phyloP scores from a whole-genome alignment of 2,888 invertebrate species.

The Hypsopygia costalis region DNA sequence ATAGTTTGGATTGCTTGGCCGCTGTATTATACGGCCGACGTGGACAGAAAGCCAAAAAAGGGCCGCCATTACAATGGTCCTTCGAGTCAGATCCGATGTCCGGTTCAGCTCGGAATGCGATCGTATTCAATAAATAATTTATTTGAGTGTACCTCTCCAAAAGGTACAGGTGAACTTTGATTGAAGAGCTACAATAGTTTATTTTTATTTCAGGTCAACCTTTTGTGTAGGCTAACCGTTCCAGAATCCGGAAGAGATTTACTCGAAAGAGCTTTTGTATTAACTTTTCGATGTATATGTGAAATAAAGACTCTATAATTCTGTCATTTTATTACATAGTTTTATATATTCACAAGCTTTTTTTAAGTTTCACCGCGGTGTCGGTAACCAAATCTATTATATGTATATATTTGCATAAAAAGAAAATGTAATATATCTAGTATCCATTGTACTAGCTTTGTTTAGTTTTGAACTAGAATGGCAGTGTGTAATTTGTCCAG shows the following conservation, averaged over 20 bases:
- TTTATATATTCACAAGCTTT: no score
- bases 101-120: background rate
- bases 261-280: constrained; percentile 1
- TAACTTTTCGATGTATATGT: background rate
- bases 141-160: constrained; percentile 7
- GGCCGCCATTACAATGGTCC: constrained; percentile 39
- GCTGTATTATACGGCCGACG: constrained; percentile 16
- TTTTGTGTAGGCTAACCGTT: background rate
- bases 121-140: constrained; percentile 17
- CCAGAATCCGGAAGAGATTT: background rate
- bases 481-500: no score
- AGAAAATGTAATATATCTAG: no score
- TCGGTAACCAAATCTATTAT: no score
- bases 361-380: no score
- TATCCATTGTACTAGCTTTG: no score
- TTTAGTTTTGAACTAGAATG: no score
- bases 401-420: no score
- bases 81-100: constrained; percentile 18
- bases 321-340: no score
- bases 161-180: constrained; percentile 7
- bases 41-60: constrained; percentile 36
- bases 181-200: constrained; percentile 7
- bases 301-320: no score
- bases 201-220: background rate
- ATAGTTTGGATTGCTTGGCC: constrained; percentile 31